Percentiles rank a stretch among this genome's conserved stretches.
Evolutionary conservation across 2,888 invertebrate species (phyloP).

Genomic region (Zootermopsis nevadensis): DNA sequence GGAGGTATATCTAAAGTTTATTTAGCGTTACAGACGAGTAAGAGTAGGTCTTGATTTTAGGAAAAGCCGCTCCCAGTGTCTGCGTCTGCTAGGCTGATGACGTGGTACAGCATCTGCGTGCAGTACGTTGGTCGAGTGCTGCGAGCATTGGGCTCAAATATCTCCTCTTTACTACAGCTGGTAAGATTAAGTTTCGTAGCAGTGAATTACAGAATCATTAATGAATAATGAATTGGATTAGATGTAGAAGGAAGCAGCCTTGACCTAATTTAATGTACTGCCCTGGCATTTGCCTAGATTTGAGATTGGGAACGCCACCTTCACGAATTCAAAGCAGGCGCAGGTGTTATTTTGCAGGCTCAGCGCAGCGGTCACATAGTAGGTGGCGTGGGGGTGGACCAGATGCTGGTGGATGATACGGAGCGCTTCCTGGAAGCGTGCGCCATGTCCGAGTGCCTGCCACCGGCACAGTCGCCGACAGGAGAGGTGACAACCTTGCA

Average conservation of each 20-base stretch:
- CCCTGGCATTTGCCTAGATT: no score
- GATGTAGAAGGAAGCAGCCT: no score
- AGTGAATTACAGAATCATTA: no score
- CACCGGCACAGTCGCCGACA: neutral
- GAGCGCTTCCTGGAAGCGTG: conserved; percentile 46
- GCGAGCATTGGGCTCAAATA: conserved; percentile 35
- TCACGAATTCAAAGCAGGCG: no score
- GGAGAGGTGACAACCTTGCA: conserved; percentile 12
- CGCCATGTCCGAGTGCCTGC: conserved; percentile 48
- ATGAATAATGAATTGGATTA: no score
- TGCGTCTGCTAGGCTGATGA: conserved; percentile 29
- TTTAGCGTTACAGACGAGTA: neutral
- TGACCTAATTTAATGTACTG: no score
- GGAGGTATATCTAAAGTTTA: no score
- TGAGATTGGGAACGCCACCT: no score
- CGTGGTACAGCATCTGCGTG: conserved; percentile 46
- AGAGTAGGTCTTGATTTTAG: neutral
- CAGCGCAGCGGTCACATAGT: conserved; percentile 45
- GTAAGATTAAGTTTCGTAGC: conserved; percentile 35
- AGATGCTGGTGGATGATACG: conserved; percentile 39
- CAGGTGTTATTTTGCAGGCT: conserved; percentile 40
- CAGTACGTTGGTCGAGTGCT: conserved; percentile 47
- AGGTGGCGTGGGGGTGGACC: conserved; percentile 31
- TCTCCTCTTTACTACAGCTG: conserved; percentile 46
- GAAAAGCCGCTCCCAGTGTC: conserved; percentile 10